phyloP scores from a whole-genome alignment of 2,888 invertebrate species.

The Drosophila mercatorum region DNA sequence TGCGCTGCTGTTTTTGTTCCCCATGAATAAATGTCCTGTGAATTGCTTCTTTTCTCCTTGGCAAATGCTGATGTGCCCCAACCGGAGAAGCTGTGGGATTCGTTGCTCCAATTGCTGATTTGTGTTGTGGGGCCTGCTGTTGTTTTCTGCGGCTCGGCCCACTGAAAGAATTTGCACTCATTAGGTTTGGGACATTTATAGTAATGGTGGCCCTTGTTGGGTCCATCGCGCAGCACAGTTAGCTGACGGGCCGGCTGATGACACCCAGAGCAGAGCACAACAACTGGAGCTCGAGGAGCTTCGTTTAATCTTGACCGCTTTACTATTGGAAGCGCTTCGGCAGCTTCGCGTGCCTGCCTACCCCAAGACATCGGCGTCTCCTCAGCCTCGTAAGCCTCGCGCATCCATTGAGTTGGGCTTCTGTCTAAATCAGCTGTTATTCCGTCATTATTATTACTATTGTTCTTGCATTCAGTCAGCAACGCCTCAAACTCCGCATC shows the following conservation, averaged over 20 bases:
- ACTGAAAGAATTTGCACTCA: constrained; percentile 92
- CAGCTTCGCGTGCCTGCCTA: constrained; percentile 43
- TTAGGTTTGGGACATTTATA: constrained; percentile 88
- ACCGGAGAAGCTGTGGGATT: not conserved
- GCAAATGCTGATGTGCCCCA: not conserved
- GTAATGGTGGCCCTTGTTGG: constrained; percentile 93
- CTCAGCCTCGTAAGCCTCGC: constrained; percentile 37
- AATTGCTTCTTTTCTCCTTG: not conserved
- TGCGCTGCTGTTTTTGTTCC: not conserved
- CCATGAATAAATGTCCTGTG: constrained; percentile 15
- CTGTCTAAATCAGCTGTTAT: constrained; percentile 22
- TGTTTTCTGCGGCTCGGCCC: constrained; percentile 87
- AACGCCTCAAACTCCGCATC: constrained; percentile 71
- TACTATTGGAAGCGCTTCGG: constrained; percentile 34
- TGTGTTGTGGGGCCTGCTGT: not conserved
- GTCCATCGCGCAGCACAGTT: constrained; percentile 92
- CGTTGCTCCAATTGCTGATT: not conserved
- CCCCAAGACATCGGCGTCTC: constrained; percentile 64
- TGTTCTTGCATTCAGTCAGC: constrained; percentile 17
- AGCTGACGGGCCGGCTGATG: constrained; percentile 67
- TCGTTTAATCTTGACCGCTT: constrained; percentile 40
- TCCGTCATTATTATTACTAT: not conserved
- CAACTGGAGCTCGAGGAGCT: not conserved
- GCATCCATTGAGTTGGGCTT: constrained; percentile 54
- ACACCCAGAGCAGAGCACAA: constrained; percentile 78